Evolutionary conservation across 2,113 vertebrate species (phyloP).

Genomic region (Channa maculata): DNA sequence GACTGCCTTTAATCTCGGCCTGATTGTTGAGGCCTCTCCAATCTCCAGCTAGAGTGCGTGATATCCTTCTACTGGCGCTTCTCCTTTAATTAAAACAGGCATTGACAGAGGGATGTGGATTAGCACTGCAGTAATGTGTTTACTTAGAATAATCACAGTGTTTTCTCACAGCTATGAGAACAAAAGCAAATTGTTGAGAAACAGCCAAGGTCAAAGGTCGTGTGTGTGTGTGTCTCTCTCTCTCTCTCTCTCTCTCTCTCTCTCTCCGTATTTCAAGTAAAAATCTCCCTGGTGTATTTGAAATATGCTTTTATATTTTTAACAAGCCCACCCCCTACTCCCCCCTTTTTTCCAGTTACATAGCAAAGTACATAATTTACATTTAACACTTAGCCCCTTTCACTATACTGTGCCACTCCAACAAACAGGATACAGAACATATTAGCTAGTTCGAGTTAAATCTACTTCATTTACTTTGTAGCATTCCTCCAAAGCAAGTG

Average conservation of each 20-base stretch:
- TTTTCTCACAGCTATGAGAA: conserved; percentile 88
- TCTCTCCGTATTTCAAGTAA: conserved; percentile 50
- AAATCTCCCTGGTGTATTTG: conserved; percentile 75
- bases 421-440: conserved; percentile 56
- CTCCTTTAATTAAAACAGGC: conserved; percentile 97
- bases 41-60: conserved; percentile 85
- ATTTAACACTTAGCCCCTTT: no score
- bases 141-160: conserved; percentile 92
- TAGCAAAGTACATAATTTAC: no score
- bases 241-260: neutral
- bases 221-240: conserved; percentile 66
- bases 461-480: conserved; percentile 84
- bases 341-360: no score
- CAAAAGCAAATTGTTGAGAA: conserved; percentile 90
- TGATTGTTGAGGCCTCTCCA: conserved; percentile 89
- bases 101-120: conserved; percentile 95
- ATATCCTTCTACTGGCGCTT: conserved; percentile 87
- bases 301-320: conserved; percentile 68
- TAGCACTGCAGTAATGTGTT: conserved; percentile 92
- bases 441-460: conserved; percentile 88
- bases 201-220: conserved; percentile 88
- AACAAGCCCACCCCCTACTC: no score
- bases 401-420: neutral
- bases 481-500: conserved; percentile 81
- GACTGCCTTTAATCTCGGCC: conserved; percentile 90